Evolutionary conservation across 2,888 invertebrate genomes (phyloP).

Genomic region (Cosmia trapezina): DNA sequence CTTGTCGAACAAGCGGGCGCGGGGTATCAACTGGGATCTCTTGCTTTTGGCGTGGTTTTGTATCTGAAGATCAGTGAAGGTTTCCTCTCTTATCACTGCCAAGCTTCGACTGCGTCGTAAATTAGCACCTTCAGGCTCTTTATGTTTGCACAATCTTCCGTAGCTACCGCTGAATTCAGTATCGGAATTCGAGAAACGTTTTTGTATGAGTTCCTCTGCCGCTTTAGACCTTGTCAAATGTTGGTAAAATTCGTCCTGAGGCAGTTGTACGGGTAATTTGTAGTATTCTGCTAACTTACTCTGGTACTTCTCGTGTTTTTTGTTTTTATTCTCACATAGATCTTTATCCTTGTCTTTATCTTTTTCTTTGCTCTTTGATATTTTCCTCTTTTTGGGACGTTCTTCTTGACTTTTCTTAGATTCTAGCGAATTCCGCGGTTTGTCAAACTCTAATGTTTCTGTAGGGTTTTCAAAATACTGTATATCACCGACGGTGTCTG

Average conservation of each 20-base stretch:
- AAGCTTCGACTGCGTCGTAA: conserved; percentile 93
- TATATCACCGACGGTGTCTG: conserved; percentile 87
- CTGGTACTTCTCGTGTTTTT: conserved; percentile 88
- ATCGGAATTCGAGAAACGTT: conserved; percentile 86
- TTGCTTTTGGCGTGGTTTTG: conserved; percentile 91
- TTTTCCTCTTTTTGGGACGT: conserved; percentile 86
- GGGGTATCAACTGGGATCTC: conserved; percentile 94
- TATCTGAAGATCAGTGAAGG: conserved; percentile 93
- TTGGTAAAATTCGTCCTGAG: conserved; percentile 89
- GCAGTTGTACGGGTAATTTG: conserved; percentile 85
- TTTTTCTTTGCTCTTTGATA: conserved; percentile 83
- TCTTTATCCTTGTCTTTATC: conserved; percentile 82
- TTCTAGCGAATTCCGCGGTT: conserved; percentile 83
- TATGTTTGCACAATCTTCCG: conserved; percentile 88
- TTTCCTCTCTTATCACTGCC: conserved; percentile 94
- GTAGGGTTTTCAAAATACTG: conserved; percentile 89
- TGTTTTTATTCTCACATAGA: conserved; percentile 80
- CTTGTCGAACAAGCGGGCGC: conserved; percentile 94
- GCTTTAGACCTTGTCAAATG: conserved; percentile 87
- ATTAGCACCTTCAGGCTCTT: conserved; percentile 88
- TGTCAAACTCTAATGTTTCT: conserved; percentile 88
- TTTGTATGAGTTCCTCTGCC: conserved; percentile 85
- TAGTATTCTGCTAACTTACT: conserved; percentile 88
- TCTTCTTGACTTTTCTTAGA: conserved; percentile 85
- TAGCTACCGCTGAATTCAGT: conserved; percentile 87